Percentiles rank a stretch among this genome's conserved stretches.
These are phyloP conservation scores for Leucozona laternaria DNA, from an alignment of 2,888 invertebrate genomes.

Conservation along the genomic window DNA sequence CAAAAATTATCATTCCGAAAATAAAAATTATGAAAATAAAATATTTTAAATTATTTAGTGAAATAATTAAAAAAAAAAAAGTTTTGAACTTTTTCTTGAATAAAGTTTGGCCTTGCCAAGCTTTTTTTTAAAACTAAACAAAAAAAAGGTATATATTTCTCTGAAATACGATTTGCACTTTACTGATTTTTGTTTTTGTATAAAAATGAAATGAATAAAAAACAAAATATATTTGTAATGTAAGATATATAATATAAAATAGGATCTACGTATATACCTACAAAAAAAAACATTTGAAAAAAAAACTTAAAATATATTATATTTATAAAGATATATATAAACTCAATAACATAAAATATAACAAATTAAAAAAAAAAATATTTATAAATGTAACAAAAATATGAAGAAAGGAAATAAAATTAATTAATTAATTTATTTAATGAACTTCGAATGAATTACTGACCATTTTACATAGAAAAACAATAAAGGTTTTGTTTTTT, in stretches of 20 bases:
- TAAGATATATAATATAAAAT: slow-evolving; percentile 47
- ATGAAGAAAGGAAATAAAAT: slow-evolving; percentile 34
- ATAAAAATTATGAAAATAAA: not conserved
- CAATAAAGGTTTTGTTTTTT: not conserved
- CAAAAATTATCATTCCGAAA: not conserved
- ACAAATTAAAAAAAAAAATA: slow-evolving; percentile 54
- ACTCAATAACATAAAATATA: slow-evolving; percentile 69
- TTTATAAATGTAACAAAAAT: slow-evolving; percentile 58
- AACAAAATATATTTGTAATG: slow-evolving; percentile 46
- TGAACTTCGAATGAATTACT: slow-evolving; percentile 21
- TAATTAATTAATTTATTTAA: not conserved
- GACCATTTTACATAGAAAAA: slow-evolving; percentile 5
- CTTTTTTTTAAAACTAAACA: not conserved
- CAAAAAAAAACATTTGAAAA: slow-evolving; percentile 29
- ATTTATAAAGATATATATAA: slow-evolving; percentile 50
- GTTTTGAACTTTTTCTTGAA: slow-evolving; percentile 29
- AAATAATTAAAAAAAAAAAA: not conserved
- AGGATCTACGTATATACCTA: slow-evolving; percentile 20
- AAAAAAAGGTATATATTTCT: slow-evolving; percentile 56
- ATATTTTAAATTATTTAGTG: not conserved
- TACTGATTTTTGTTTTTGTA: slow-evolving; percentile 36
- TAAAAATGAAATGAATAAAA: slow-evolving; percentile 55
- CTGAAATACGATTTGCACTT: slow-evolving; percentile 71
- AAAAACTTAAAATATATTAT: slow-evolving; percentile 47
- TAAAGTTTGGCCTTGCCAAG: slow-evolving; percentile 55